Evolutionary conservation across 2,888 invertebrate genomes (phyloP).

Genomic region (Nymphalis polychloros): DNA sequence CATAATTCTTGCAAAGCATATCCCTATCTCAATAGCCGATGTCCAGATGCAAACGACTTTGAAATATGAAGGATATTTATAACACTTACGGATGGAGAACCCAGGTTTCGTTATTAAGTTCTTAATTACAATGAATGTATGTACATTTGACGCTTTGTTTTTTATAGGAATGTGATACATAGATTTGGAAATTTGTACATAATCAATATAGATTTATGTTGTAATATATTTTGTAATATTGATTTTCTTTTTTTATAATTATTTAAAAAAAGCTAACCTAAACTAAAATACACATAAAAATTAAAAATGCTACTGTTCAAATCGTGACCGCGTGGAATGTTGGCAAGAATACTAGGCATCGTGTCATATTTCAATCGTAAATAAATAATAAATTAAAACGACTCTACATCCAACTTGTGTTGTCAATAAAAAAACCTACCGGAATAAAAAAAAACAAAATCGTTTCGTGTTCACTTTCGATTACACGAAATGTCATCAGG

Average conservation of each 20-base stretch:
- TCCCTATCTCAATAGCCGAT: conserved; percentile 69
- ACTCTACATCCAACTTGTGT: neutral
- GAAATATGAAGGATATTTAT: conserved; percentile 80
- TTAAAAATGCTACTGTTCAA: too few species aligned
- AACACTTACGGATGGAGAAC: conserved; percentile 47
- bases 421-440: conserved; percentile 14
- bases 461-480: conserved; percentile 70
- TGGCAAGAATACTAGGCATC: too few species aligned
- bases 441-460: conserved; percentile 35
- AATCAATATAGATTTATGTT: neutral
- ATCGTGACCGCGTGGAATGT: too few species aligned
- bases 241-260: too few species aligned
- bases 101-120: conserved; percentile 35
- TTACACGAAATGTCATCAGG: conserved; percentile 70
- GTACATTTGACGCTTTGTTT: neutral
- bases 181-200: neutral
- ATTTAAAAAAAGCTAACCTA: too few species aligned
- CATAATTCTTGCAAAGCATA: conserved; percentile 64
- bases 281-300: too few species aligned
- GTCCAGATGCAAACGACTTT: conserved; percentile 81
- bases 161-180: neutral
- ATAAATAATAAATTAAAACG: neutral
- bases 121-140: conserved; percentile 25
- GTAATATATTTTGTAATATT: too few species aligned
- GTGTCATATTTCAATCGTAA: too few species aligned